Conservation (phyloP, 2,113 vertebrate species). For the Cyanistes caeruleus region DNA sequence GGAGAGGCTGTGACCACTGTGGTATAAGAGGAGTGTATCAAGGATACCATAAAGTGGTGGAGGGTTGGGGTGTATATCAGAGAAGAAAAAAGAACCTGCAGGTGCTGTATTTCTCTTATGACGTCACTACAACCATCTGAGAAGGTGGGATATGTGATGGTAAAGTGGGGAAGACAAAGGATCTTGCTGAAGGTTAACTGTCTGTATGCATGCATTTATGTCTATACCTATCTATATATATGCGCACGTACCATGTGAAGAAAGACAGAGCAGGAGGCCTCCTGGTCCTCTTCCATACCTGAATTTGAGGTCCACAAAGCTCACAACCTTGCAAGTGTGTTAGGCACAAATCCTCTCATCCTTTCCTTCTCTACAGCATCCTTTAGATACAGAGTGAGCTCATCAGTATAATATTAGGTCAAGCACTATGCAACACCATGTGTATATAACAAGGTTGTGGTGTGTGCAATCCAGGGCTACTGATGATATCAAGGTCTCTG, state of each 20-base stretch:
- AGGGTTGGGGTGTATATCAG: not conserved
- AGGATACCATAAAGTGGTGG: not conserved
- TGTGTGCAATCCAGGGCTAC: conserved; percentile 32
- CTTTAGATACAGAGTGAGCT: conserved; percentile 34
- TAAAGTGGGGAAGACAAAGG: not conserved
- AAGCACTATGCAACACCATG: not conserved
- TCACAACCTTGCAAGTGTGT: not conserved
- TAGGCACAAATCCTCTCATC: not conserved
- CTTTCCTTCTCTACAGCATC: not conserved
- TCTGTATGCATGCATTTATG: not conserved
- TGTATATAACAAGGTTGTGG: conserved; percentile 2
- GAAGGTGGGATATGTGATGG: not conserved
- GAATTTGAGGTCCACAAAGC: not conserved
- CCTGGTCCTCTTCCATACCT: not conserved
- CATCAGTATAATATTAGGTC: conserved; percentile 30
- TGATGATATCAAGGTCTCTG: conserved; percentile 52
- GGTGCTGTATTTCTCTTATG: not conserved
- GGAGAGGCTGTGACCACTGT: not conserved
- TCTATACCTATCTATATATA: not conserved
- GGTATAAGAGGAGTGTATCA: not conserved
- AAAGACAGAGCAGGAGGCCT: not conserved
- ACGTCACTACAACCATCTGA: not conserved
- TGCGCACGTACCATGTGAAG: not conserved
- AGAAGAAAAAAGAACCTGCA: not conserved
- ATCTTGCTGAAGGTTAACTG: not conserved